Percentiles rank a stretch among this genome's conserved stretches.
Evolutionary conservation across 64 coral and sea anemone species (phyloP).

Genomic region (Hydrozoanthus tunicans): DNA sequence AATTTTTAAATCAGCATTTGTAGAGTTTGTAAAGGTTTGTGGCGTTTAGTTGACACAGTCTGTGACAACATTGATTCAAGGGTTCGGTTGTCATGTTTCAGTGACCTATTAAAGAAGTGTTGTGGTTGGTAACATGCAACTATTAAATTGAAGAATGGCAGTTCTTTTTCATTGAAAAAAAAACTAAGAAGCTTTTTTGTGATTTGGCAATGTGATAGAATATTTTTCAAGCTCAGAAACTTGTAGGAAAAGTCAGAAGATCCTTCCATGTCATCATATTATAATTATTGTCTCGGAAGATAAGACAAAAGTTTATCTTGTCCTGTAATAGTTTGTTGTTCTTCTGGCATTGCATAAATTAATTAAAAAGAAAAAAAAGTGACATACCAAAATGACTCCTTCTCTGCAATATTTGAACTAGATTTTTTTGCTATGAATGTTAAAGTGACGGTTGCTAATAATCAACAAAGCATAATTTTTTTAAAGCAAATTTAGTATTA

Average conservation of each 20-base stretch:
- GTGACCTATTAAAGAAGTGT: slow-evolving; percentile 10
- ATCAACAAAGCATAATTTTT: neutral
- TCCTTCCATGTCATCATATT: slow-evolving; percentile 12
- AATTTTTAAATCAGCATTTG: neutral
- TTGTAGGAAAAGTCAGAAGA: neutral
- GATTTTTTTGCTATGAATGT: neutral
- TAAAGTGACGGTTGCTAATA: neutral
- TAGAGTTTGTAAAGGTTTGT: slow-evolving; percentile 13
- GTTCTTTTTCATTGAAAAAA: neutral
- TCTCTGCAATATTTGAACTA: neutral
- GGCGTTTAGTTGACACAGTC: slow-evolving; percentile 4
- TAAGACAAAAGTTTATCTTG: neutral
- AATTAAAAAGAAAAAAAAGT: neutral
- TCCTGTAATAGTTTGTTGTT: neutral
- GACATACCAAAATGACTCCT: neutral
- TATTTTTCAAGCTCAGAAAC: neutral
- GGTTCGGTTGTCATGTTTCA: neutral
- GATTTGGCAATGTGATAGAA: neutral
- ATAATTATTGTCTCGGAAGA: neutral
- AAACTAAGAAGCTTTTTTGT: neutral
- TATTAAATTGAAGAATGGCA: neutral
- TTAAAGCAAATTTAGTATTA: neutral
- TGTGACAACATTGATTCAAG: neutral
- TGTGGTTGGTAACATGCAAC: slow-evolving; percentile 55
- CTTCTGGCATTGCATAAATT: neutral